Percentiles rank a stretch among this genome's conserved stretches.
Evolutionary conservation across 2,797 vertebrate genomes (phyloP).

Genomic region (Manis javanica): DNA sequence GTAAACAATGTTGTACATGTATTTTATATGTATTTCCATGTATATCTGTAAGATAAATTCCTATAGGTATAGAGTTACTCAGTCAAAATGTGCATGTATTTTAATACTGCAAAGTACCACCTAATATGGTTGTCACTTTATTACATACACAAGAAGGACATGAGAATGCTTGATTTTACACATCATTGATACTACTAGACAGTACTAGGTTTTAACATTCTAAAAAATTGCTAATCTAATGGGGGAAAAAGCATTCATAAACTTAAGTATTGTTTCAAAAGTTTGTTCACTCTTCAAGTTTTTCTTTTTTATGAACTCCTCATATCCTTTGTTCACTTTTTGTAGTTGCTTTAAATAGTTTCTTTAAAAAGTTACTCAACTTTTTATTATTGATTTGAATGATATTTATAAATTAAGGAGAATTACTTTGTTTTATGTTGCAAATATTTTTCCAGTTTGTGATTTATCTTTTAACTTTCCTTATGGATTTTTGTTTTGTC

Average conservation of each 20-base stretch:
- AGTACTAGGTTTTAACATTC: not conserved
- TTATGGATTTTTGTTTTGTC: slow-evolving; percentile 55
- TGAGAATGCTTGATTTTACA: not conserved
- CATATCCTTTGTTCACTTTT: slow-evolving; percentile 38
- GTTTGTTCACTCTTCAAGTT: not conserved
- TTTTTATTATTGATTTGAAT: slow-evolving; percentile 55
- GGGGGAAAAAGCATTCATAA: not conserved
- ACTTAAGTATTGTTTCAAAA: not conserved
- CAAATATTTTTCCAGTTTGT: slow-evolving; percentile 56
- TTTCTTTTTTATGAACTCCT: slow-evolving; percentile 49
- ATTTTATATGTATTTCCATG: not conserved
- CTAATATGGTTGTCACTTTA: not conserved
- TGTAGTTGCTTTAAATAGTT: slow-evolving; percentile 19
- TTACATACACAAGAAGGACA: too few species aligned
- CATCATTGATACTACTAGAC: not conserved
- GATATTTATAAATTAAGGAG: slow-evolving; percentile 45
- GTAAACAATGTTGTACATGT: not conserved
- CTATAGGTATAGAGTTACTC: not conserved
- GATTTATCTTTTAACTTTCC: slow-evolving; percentile 26
- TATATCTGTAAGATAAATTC: not conserved
- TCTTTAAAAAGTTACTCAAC: not conserved
- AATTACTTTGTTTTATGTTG: not conserved
- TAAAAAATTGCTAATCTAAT: not conserved
- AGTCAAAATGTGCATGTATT: not conserved
- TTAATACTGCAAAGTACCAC: not conserved